Evolutionary conservation across 2,113 vertebrate species (phyloP).

Genomic region (Callospermophilus lateralis): DNA sequence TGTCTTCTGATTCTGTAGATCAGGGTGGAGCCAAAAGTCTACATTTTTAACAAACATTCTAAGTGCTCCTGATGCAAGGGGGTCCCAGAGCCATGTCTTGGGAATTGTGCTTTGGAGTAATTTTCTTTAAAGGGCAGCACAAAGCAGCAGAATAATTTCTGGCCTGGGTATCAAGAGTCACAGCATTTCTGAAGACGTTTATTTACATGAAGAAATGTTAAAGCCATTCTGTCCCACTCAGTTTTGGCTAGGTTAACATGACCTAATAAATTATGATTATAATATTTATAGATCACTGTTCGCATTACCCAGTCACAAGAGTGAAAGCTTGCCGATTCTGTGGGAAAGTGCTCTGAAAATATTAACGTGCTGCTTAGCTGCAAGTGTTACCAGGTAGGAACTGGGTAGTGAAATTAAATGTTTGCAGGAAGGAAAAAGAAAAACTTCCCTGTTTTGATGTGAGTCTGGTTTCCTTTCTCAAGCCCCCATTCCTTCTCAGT

Average conservation of each 20-base stretch:
- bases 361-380: neutral
- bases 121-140: neutral
- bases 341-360: neutral
- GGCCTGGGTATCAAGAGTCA: neutral
- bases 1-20: neutral
- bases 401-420: neutral
- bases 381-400: neutral
- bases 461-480: constrained; percentile 58
- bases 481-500: neutral
- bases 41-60: constrained; percentile 14
- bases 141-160: neutral
- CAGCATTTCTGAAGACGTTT: neutral
- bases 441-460: constrained; percentile 10
- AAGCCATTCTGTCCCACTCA: neutral
- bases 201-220: neutral
- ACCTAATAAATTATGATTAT: neutral
- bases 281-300: neutral
- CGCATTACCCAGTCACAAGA: neutral
- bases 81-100: neutral
- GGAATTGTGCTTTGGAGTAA: neutral
- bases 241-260: neutral
- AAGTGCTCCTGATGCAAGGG: neutral
- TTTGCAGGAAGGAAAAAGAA: neutral
- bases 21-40: neutral
- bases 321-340: neutral